These are phyloP conservation scores for Zapornia atra DNA, from an alignment of 2,113 vertebrate species.

Conservation along the genomic window DNA sequence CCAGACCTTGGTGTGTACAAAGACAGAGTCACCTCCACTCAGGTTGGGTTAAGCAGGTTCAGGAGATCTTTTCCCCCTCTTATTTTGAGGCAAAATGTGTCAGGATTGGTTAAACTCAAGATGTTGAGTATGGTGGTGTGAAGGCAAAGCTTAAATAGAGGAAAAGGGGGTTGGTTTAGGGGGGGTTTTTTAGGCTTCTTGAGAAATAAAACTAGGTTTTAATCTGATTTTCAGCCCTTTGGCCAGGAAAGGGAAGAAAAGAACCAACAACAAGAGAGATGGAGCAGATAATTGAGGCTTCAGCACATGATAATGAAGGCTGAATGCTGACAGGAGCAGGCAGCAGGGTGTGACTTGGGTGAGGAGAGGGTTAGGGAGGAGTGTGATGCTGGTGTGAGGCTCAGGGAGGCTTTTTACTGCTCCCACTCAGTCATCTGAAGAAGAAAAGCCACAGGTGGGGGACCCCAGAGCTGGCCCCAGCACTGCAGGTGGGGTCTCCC, in stretches of 20 bases:
- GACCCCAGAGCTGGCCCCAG: too few species aligned
- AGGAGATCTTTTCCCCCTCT: background rate
- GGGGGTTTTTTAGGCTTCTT: background rate
- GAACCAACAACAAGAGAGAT: too few species aligned
- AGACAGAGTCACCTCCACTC: background rate
- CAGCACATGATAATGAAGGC: background rate
- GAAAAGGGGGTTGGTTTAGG: background rate
- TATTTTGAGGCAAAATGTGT: accelerated
- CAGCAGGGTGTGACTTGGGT: too few species aligned
- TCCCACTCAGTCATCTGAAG: background rate
- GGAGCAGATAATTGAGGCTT: background rate
- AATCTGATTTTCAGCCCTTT: background rate
- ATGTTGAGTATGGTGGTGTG: accelerated
- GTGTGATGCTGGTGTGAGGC: too few species aligned
- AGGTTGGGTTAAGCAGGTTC: background rate
- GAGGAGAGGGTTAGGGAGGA: background rate
- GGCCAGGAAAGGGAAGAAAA: background rate
- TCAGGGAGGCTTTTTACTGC: too few species aligned
- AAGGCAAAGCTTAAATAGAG: background rate
- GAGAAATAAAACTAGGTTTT: too few species aligned
- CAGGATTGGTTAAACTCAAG: background rate
- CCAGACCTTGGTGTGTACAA: background rate
- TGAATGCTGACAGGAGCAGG: too few species aligned
- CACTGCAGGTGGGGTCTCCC: too few species aligned
- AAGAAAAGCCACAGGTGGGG: background rate